Evolutionary conservation across 64 coral and sea anemone genomes (phyloP).

Genomic region (Actinia equina): DNA sequence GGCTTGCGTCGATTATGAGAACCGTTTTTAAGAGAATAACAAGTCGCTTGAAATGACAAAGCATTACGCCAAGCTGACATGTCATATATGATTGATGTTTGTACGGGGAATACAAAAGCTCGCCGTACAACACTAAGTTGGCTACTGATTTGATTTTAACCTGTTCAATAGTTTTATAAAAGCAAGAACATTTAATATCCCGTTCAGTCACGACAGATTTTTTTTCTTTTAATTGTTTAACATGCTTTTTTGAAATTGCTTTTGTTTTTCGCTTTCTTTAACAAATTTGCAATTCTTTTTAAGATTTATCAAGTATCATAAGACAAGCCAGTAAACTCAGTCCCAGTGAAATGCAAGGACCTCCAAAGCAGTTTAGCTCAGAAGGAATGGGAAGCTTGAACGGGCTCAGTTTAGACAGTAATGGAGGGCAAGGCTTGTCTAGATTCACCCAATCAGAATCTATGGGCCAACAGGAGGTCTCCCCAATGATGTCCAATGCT

Average conservation of each 20-base stretch:
- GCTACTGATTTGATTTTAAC: too few species aligned
- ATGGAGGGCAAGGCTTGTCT: background rate
- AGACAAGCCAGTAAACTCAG: slow-evolving; percentile 7
- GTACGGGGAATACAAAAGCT: too few species aligned
- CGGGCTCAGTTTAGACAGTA: background rate
- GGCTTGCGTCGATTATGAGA: too few species aligned
- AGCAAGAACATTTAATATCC: too few species aligned
- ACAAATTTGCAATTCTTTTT: background rate
- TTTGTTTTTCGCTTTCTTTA: background rate
- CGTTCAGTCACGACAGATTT: too few species aligned
- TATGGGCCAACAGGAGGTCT: background rate
- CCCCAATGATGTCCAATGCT: slow-evolving; percentile 15
- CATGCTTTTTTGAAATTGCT: background rate
- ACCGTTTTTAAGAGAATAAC: too few species aligned
- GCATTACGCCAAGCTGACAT: too few species aligned
- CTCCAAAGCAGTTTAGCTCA: background rate
- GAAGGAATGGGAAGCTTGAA: slow-evolving; percentile 1
- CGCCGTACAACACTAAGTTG: too few species aligned
- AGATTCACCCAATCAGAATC: background rate
- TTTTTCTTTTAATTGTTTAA: too few species aligned
- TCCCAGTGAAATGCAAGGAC: slow-evolving; percentile 13
- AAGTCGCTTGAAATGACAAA: too few species aligned
- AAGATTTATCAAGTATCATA: slow-evolving; percentile 16
- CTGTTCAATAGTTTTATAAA: too few species aligned
- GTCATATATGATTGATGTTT: too few species aligned